A percentile compares a stretch with the other conserved stretches of the same genome.
Conservation (phyloP, 1,140 invertebrate genomes). For the Venturia canescens region DNA sequence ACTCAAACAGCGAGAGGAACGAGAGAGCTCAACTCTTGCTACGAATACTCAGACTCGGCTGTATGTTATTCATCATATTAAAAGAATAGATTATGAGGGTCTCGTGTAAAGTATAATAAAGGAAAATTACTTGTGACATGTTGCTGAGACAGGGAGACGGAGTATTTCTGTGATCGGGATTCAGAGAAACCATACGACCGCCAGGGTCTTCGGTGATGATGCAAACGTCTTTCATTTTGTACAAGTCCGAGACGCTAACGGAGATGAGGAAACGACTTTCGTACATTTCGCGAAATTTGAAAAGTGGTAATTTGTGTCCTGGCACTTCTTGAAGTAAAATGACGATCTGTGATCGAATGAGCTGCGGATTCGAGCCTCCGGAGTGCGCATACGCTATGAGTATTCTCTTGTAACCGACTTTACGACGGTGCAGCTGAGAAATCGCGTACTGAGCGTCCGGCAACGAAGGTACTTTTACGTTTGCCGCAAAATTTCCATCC, state of each 20-base stretch:
- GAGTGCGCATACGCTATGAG: constrained; percentile 85
- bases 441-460: constrained; percentile 90
- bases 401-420: constrained; percentile 90
- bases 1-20: constrained; percentile 63
- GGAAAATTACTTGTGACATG: constrained; percentile 66
- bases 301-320: constrained; percentile 86
- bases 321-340: constrained; percentile 85
- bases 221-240: constrained; percentile 88
- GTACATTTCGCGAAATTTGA: constrained; percentile 91
- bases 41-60: constrained; percentile 67
- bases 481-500: constrained; percentile 83
- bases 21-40: constrained; percentile 65
- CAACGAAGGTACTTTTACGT: constrained; percentile 81
- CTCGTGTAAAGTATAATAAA: constrained; percentile 32
- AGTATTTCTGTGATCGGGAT: constrained; percentile 78
- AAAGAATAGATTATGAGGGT: not conserved
- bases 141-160: constrained; percentile 77
- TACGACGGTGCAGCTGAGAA: constrained; percentile 88
- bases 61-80: constrained; percentile 57
- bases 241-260: constrained; percentile 88
- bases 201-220: constrained; percentile 83
- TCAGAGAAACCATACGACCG: constrained; percentile 84
- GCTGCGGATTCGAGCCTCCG: constrained; percentile 81
- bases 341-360: constrained; percentile 82
- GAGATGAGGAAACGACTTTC: constrained; percentile 89